Base-by-base conservation (phyloP, 2,888 invertebrate species). In the Baccha elongata region DNA sequence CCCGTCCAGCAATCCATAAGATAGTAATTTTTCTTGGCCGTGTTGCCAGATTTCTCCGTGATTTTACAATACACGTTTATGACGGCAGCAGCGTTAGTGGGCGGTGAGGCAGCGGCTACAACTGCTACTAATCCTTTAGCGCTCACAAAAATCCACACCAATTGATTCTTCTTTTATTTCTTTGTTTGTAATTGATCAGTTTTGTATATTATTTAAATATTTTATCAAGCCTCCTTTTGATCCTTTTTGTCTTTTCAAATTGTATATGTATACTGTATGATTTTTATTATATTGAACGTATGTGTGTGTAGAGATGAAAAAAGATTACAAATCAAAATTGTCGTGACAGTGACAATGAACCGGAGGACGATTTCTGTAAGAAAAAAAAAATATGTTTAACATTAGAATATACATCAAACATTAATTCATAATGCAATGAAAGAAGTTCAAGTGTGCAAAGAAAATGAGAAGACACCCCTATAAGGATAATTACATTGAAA, bases 1-100 rank as follows among this genome's bases (percentile, higher is more conserved):
- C 91, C 91, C 91, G 91, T 91, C 91, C 91, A 91, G 91, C 90
- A 90, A 91, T 91, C 91, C 91, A 91, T 91, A 91, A 90, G 90
- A 90, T 89, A 89, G 88, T 88, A 88, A 87, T 87, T 88, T 89
- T 88, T 87, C 86, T 87, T 87, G 88, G 87, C 88, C 88, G 87
- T 87, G 86, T 87, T 88, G 88, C 88, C 88, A 87, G 85, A 85
- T 78, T 84, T 71, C 72, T 62, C 68, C 83, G 78, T 78, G 50
- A 35, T 62, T 60, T 76, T 67, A 76, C 72, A 71, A 76, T 75
- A 81, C 58, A 58, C 76, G 69, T 17, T 60, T 37, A 69, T 52
- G 55, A 69, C 58, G 74, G 60, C 60, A 40, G 52, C 71, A 71
- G 72, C 60, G 21, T 67, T 55, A 71, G 80, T 84, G 81, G n/a